phyloP scores from a whole-genome alignment of 64 coral and sea anemone species.

The Astreopora myriophthalma region DNA sequence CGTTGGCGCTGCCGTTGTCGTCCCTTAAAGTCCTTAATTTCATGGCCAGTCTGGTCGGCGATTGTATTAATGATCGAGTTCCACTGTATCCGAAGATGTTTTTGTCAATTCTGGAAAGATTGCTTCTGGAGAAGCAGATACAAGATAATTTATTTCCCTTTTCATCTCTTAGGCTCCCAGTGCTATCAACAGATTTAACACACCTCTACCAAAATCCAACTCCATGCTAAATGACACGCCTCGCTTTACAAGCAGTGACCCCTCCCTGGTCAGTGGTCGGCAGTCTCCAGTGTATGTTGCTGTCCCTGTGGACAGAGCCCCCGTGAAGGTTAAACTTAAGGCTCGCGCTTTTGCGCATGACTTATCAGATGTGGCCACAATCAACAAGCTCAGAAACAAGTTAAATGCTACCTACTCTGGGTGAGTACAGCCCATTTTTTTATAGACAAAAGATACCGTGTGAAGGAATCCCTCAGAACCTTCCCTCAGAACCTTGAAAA shows the following conservation, averaged over 20 bases:
- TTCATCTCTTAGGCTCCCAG: neutral
- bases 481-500: no score
- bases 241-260: neutral
- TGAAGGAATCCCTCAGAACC: no score
- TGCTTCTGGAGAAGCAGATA: no score
- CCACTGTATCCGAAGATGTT: neutral
- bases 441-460: neutral
- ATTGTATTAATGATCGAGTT: no score
- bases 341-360: neutral
- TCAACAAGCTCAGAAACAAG: slow-evolving; percentile 38
- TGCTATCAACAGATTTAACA: neutral
- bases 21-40: no score
- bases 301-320: slow-evolving; percentile 19
- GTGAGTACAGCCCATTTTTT: neutral
- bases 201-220: neutral
- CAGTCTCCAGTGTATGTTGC: slow-evolving; percentile 49
- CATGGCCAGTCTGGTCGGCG: no score
- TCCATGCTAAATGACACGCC: neutral
- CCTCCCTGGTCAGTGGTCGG: neutral
- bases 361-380: neutral
- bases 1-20: no score
- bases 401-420: neutral
- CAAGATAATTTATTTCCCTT: neutral
- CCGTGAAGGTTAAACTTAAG: slow-evolving; percentile 5
- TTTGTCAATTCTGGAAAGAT: no score